Percentiles rank a stretch among this genome's conserved stretches.
Evolutionary conservation across 2,888 invertebrate genomes (phyloP).

Genomic region (Portevinia maculata): DNA sequence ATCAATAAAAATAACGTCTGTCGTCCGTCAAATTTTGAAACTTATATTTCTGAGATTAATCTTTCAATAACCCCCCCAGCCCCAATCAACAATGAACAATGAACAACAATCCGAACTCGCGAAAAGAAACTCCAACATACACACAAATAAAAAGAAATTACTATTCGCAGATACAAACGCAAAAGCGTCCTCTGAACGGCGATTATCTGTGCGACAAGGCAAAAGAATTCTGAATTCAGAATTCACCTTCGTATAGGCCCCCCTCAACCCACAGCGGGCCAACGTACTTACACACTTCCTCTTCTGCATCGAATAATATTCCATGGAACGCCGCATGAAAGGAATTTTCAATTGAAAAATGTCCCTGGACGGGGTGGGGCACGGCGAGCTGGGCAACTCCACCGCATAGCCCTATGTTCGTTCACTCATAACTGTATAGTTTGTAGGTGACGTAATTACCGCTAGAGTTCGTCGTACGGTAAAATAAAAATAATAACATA

Average conservation of each 20-base stretch:
- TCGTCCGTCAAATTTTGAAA: constrained; percentile 55
- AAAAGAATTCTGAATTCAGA: constrained; percentile 35
- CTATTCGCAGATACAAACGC: constrained; percentile 34
- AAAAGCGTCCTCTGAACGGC: constrained; percentile 7
- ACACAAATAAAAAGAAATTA: constrained; percentile 48
- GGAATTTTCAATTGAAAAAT: constrained; percentile 67
- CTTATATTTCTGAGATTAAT: constrained; percentile 48
- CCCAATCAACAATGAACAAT: constrained; percentile 31
- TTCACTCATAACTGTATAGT: constrained; percentile 81
- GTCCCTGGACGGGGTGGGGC: constrained; percentile 37
- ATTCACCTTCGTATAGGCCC: constrained; percentile 34
- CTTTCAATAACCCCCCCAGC: constrained; percentile 47
- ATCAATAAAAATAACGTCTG: constrained; percentile 48
- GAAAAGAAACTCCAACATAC: constrained; percentile 60
- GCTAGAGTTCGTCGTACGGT: constrained; percentile 83
- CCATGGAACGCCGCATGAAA: constrained; percentile 47
- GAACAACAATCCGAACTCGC: not conserved
- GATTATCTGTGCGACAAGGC: constrained; percentile 64
- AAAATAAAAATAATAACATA: constrained; percentile 79
- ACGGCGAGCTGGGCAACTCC: not conserved
- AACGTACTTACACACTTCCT: constrained; percentile 26
- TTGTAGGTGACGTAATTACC: constrained; percentile 83
- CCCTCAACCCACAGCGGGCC: constrained; percentile 29
- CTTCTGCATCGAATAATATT: constrained; percentile 4
- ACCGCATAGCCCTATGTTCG: constrained; percentile 30